Conservation (phyloP, 2,888 invertebrate species). For the Nomada lathburiana region DNA sequence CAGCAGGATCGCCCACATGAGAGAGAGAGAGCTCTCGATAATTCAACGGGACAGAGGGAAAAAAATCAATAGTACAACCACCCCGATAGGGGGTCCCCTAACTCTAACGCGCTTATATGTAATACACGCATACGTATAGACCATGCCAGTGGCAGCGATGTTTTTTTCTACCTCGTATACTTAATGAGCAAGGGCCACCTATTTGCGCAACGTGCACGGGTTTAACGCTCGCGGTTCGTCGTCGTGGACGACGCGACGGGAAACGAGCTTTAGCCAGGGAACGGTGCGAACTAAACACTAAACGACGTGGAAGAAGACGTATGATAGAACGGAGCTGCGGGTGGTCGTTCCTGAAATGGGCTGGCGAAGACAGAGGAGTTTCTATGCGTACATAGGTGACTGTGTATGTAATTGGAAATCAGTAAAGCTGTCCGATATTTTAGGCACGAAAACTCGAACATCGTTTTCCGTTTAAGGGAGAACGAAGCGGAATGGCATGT, state of each 20-base stretch:
- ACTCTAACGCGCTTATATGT: conserved; percentile 58
- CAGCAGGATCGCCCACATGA: conserved; percentile 71
- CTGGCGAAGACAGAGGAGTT: too few species aligned
- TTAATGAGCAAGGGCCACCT: conserved; percentile 73
- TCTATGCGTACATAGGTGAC: too few species aligned
- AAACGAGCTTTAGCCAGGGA: neutral
- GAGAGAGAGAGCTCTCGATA: conserved; percentile 75
- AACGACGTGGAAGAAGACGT: neutral
- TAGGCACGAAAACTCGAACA: neutral
- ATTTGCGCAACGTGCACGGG: conserved; percentile 58
- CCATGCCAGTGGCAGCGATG: conserved; percentile 49
- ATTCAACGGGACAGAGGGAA: conserved; percentile 79
- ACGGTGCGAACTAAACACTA: neutral
- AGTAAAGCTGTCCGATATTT: neutral
- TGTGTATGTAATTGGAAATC: too few species aligned
- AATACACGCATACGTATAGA: conserved; percentile 26
- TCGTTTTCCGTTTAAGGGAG: too few species aligned
- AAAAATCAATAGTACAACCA: conserved; percentile 81
- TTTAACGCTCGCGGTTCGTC: conserved; percentile 41
- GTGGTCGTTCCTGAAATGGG: neutral
- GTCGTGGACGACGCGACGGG: neutral
- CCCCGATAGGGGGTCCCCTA: conserved; percentile 71
- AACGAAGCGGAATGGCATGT: too few species aligned
- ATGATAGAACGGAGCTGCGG: neutral
- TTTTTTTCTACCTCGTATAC: conserved; percentile 70